Conservation (phyloP, 2,888 invertebrate species). For the Hedya salicella region DNA sequence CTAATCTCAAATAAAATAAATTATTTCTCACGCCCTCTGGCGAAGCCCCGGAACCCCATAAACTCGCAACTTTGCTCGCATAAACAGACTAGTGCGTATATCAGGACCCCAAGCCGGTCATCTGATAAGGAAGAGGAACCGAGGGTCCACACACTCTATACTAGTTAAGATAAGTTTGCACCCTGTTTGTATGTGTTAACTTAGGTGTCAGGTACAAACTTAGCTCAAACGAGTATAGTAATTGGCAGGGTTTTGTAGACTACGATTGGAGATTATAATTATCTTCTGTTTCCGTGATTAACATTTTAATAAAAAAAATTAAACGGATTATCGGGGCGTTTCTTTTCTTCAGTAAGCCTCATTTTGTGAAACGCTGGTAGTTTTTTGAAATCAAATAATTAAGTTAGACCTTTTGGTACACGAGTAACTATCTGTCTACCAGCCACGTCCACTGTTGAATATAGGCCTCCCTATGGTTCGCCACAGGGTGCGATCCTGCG, state of each 20-base stretch:
- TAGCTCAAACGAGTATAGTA: neutral
- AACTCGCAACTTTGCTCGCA: conserved; percentile 35
- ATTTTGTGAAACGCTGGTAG: no score
- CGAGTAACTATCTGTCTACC: no score
- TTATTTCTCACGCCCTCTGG: conserved; percentile 17
- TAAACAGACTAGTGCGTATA: conserved; percentile 49
- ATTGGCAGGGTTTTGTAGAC: neutral
- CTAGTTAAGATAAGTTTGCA: neutral
- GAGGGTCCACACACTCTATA: neutral
- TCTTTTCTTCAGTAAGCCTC: no score
- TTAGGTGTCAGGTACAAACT: neutral
- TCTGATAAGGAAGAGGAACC: conserved; percentile 61
- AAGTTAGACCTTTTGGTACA: no score
- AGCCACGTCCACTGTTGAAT: no score
- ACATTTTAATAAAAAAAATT: no score
- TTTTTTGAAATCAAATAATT: no score
- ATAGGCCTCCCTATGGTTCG: no score
- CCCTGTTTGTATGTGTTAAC: neutral
- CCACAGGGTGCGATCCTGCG: no score
- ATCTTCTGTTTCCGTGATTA: no score
- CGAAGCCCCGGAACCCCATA: conserved; percentile 1
- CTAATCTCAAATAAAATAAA: conserved; percentile 2
- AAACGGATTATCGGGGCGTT: no score
- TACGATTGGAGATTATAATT: neutral
- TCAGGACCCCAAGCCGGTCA: conserved; percentile 59